phyloP scores from a whole-genome alignment of 1,140 invertebrate genomes.

The Rhopalosiphum padi region DNA sequence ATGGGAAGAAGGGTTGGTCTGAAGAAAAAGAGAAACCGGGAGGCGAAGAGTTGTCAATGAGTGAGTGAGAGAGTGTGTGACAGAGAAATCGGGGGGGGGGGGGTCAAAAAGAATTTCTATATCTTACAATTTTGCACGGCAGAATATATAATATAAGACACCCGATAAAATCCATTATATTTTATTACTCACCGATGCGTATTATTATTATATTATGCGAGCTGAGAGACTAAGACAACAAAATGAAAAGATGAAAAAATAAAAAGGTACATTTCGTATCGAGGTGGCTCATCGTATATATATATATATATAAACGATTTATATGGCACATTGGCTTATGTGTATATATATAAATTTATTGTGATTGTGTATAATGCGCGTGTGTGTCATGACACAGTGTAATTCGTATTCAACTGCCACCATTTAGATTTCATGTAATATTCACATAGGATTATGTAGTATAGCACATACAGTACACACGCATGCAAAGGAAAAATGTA shows the following conservation, averaged over 20 bases:
- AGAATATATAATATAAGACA: constrained; percentile 23
- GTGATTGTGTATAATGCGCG: not conserved
- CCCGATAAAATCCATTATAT: constrained; percentile 55
- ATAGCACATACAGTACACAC: not conserved
- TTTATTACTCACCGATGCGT: constrained; percentile 30
- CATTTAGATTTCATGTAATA: not conserved
- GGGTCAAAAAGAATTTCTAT: not conserved
- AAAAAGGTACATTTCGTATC: not conserved
- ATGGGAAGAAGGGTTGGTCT: not conserved
- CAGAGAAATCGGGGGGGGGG: not conserved
- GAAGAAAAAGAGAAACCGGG: not conserved
- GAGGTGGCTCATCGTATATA: constrained; percentile 23
- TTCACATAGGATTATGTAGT: not conserved
- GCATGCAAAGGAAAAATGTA: not conserved
- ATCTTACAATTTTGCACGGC: constrained; percentile 32
- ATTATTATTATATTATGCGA: constrained; percentile 34
- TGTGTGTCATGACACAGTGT: not conserved
- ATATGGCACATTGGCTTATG: not conserved
- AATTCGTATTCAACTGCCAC: not conserved
- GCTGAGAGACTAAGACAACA: not conserved
- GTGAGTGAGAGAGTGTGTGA: not conserved
- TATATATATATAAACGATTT: not conserved
- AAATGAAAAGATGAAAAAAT: not conserved
- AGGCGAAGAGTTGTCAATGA: not conserved
- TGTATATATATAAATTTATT: not conserved